Evolutionary conservation across 1,140 invertebrate genomes (phyloP).

Genomic region (Aphelenchoides besseyi): DNA sequence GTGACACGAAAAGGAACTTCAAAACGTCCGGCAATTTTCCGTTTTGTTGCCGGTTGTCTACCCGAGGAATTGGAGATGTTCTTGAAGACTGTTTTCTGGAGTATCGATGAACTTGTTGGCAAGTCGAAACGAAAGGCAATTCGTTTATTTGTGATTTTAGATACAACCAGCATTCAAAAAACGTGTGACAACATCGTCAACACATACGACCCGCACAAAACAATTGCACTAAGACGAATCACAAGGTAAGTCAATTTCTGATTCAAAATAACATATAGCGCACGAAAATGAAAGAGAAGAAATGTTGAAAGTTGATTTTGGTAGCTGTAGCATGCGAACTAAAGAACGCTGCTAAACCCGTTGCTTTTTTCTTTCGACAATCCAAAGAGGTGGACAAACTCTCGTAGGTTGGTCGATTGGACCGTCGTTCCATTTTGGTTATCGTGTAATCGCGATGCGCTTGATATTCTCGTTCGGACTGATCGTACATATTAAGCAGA

Average conservation of each 20-base stretch:
- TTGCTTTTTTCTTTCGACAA: not conserved
- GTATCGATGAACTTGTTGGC: not conserved
- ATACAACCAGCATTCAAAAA: conserved; percentile 9
- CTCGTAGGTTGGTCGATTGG: not conserved
- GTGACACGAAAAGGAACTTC: not conserved
- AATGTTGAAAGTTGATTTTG: not conserved
- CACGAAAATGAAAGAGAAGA: not conserved
- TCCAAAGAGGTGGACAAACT: not conserved
- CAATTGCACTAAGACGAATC: conserved; percentile 4
- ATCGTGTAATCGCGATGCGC: not conserved
- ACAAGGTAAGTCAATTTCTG: conserved; percentile 6
- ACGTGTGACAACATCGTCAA: conserved; percentile 6
- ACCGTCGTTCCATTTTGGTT: not conserved
- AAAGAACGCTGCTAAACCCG: not conserved
- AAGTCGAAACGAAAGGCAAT: not conserved
- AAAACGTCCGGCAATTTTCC: conserved; percentile 17
- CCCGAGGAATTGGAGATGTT: conserved; percentile 25
- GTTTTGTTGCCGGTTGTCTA: conserved; percentile 22
- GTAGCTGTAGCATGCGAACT: not conserved
- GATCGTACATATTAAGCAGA: conserved; percentile 16
- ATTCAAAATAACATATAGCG: not conserved
- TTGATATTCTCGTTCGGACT: not conserved
- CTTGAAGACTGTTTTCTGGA: conserved; percentile 22
- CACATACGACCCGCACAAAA: conserved; percentile 9
- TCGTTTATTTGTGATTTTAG: not conserved